Percentiles rank a stretch among this genome's conserved stretches.
These are phyloP conservation scores for Bhutanitis thaidina DNA, from an alignment of 2,888 invertebrate genomes.

Conservation along the genomic window DNA sequence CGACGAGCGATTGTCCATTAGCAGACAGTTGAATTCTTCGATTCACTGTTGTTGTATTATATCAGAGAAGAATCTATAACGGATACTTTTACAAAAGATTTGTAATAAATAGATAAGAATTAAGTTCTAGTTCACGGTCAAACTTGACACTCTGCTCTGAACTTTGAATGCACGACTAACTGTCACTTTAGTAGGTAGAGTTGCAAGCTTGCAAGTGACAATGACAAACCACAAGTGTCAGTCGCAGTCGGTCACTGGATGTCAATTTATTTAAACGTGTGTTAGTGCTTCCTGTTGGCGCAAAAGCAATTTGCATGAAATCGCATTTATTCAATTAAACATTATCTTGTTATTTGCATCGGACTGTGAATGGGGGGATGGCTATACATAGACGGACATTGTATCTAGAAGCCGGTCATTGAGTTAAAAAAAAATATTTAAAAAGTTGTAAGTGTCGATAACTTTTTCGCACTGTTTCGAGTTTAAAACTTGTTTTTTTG, in stretches of 20 bases:
- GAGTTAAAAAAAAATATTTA: slow-evolving; percentile 29
- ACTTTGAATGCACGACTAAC: slow-evolving; percentile 43
- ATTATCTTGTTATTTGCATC: slow-evolving; percentile 56
- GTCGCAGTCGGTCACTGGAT: slow-evolving; percentile 68
- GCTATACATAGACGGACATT: slow-evolving; percentile 44
- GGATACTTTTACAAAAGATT: slow-evolving; percentile 17
- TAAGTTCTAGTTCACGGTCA: slow-evolving; percentile 63
- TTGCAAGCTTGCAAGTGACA: no score
- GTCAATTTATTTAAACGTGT: slow-evolving; percentile 60
- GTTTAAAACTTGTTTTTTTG: slow-evolving; percentile 44
- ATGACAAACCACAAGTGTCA: slow-evolving; percentile 40
- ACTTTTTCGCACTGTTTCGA: slow-evolving; percentile 49
- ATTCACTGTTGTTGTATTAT: slow-evolving; percentile 8
- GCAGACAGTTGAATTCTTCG: slow-evolving; percentile 17
- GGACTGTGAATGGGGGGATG: slow-evolving; percentile 52
- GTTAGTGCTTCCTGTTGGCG: slow-evolving; percentile 43
- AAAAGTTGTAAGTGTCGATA: slow-evolving; percentile 16
- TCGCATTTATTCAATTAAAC: slow-evolving; percentile 71
- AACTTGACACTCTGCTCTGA: slow-evolving; percentile 25
- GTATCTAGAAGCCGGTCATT: slow-evolving; percentile 42
- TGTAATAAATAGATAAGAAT: slow-evolving; percentile 23
- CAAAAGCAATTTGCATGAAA: slow-evolving; percentile 64
- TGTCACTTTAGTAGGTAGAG: slow-evolving; percentile 46
- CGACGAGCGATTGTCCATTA: slow-evolving; percentile 28
- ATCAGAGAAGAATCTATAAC: slow-evolving; percentile 1